phyloP scores from a whole-genome alignment of 2,113 vertebrate genomes.

The Rhabdornis inornatus region DNA sequence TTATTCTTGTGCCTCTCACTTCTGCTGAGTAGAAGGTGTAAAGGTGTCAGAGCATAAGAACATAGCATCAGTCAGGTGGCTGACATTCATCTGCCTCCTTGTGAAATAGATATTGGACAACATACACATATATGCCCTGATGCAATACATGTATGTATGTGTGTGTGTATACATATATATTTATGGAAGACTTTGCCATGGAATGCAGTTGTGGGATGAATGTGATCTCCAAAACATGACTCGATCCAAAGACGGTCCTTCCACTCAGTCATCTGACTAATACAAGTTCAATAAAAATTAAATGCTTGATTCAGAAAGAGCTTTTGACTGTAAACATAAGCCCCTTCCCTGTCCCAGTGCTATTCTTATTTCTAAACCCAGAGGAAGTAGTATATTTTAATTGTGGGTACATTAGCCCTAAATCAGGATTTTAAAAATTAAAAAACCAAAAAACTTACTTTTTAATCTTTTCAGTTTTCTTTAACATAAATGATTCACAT shows the following conservation, averaged over 20 bases:
- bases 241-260: neutral
- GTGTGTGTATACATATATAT: too few relatives aligned
- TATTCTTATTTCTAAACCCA: neutral
- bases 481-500: neutral
- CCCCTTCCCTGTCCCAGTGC: neutral
- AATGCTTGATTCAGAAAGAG: neutral
- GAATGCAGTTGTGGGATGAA: neutral
- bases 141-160: accelerated
- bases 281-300: neutral
- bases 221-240: neutral
- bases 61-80: neutral
- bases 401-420: neutral
- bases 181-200: neutral
- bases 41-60: neutral
- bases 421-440: neutral
- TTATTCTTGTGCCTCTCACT: neutral
- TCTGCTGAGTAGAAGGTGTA: neutral
- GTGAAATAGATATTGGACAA: neutral
- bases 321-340: neutral
- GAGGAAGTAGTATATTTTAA: neutral
- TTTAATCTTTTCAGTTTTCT: neutral
- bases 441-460: neutral
- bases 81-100: neutral
- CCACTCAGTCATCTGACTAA: neutral
- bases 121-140: neutral